Percentiles rank a stretch among this genome's conserved stretches.
Conservation (phyloP, 1,140 invertebrate genomes). For the Saccostrea echinata region DNA sequence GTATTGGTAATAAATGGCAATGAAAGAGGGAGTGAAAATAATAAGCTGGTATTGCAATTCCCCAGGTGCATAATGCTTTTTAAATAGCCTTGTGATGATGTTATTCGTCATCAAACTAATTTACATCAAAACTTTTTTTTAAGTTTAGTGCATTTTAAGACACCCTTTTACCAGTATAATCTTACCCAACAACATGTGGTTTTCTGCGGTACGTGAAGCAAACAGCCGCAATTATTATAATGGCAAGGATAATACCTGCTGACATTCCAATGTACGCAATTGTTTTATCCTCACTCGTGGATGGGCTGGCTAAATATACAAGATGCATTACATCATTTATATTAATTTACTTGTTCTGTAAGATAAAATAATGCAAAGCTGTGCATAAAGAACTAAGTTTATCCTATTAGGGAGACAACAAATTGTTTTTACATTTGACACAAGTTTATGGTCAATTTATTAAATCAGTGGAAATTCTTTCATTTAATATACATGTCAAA, state of each 20-base stretch:
- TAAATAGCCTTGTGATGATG: too few relatives aligned
- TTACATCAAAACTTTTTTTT: too few relatives aligned
- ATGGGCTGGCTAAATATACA: not conserved
- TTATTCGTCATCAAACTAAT: too few relatives aligned
- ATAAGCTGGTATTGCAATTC: not conserved
- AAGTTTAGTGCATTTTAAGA: not conserved
- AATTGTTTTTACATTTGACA: too few relatives aligned
- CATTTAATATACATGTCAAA: too few relatives aligned
- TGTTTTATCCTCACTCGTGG: not conserved
- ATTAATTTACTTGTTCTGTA: not conserved
- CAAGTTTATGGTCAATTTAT: too few relatives aligned
- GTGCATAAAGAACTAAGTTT: not conserved
- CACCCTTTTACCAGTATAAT: not conserved
- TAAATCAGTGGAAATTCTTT: too few relatives aligned
- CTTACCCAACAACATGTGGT: not conserved
- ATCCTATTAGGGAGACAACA: too few relatives aligned
- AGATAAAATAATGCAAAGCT: not conserved
- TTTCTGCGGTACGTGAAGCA: not conserved
- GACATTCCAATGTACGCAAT: not conserved
- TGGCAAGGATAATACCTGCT: not conserved
- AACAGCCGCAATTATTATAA: not conserved
- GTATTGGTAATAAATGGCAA: not conserved
- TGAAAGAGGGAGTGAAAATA: not conserved
- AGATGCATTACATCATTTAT: not conserved
- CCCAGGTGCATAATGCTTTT: too few relatives aligned